Conservation (phyloP, 2,888 invertebrate species). For the Syritta pipiens region DNA sequence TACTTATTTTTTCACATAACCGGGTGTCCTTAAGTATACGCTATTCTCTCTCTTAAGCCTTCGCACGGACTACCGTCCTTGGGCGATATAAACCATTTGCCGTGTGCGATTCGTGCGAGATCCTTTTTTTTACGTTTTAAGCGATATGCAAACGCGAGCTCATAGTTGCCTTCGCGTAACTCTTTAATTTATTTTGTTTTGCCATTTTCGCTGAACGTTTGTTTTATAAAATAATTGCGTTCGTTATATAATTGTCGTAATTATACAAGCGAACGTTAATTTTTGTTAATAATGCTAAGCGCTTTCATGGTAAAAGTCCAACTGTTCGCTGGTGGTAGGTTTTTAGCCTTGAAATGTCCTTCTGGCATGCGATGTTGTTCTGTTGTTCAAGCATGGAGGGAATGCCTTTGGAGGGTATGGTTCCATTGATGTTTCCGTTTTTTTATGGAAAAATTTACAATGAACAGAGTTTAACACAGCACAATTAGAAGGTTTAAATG, state of each 20-base stretch:
- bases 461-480: constrained; percentile 38
- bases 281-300: constrained; percentile 70
- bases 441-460: constrained; percentile 44
- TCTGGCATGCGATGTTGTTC: constrained; percentile 46
- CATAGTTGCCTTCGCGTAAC: constrained; percentile 25
- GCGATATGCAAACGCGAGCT: constrained; percentile 7
- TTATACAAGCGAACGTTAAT: constrained; percentile 66
- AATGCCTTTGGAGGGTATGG: neutral
- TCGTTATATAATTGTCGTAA: constrained; percentile 65
- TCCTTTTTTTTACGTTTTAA: constrained; percentile 7
- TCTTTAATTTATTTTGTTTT: constrained; percentile 58
- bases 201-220: constrained; percentile 60
- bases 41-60: constrained; percentile 25
- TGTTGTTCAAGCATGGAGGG: neutral
- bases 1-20: constrained; percentile 42
- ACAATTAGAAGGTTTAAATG: constrained; percentile 24
- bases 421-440: constrained; percentile 3
- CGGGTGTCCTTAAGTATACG: constrained; percentile 46
- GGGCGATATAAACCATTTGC: constrained; percentile 26
- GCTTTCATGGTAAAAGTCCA: constrained; percentile 61
- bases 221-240: constrained; percentile 69
- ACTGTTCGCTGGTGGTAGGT: constrained; percentile 27
- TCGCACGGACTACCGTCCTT: constrained; percentile 6
- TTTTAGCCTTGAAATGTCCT: constrained; percentile 66
- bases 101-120: constrained; percentile 48